A percentile compares a stretch with the other conserved stretches of the same genome.
Evolutionary conservation across 2,113 vertebrate genomes (phyloP).

Genomic region (Mus pahari): DNA sequence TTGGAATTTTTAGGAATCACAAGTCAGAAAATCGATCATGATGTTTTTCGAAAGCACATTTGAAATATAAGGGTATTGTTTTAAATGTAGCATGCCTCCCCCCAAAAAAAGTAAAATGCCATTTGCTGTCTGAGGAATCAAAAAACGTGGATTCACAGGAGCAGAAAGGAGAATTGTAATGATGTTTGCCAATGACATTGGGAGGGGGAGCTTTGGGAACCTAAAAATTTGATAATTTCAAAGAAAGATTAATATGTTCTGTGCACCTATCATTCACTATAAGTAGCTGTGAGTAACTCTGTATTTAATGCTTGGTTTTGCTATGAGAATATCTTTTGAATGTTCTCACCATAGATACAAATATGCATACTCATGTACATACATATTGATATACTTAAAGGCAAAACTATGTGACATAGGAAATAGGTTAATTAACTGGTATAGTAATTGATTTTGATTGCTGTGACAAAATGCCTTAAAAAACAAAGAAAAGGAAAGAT

Average conservation of each 20-base stretch:
- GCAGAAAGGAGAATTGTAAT: neutral
- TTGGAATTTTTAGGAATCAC: neutral
- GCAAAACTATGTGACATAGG: neutral
- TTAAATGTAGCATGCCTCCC: neutral
- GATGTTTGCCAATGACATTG: fast-evolving
- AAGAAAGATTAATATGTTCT: neutral
- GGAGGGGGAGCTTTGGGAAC: fast-evolving
- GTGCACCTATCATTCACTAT: neutral
- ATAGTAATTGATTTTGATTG: neutral
- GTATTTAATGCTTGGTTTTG: neutral
- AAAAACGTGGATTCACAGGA: neutral
- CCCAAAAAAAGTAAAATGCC: neutral
- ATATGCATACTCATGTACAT: neutral
- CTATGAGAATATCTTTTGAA: neutral
- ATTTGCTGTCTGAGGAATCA: neutral
- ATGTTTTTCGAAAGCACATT: neutral
- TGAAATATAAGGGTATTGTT: neutral
- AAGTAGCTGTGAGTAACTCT: neutral
- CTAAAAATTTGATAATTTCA: neutral
- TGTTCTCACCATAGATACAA: neutral
- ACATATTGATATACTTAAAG: neutral
- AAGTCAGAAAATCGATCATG: neutral
- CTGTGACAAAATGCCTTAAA: neutral
- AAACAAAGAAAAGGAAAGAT: neutral
- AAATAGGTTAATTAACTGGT: neutral